These are phyloP conservation scores for Habropoda laboriosa DNA, from an alignment of 1,140 invertebrate species.

Conservation along the genomic window DNA sequence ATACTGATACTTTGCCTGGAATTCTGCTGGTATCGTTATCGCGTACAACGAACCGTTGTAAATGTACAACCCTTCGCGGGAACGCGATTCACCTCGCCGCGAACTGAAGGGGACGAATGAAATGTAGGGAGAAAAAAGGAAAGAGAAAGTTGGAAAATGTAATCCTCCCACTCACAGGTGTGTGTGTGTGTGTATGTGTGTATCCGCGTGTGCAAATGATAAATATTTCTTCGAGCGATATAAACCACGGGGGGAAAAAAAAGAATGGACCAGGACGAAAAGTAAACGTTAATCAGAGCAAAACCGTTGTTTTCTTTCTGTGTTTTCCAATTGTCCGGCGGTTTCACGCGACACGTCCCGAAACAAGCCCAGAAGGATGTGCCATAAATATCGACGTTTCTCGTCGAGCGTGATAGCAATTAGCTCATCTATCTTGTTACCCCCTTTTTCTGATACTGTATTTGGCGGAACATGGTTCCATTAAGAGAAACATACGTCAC, in stretches of 20 bases:
- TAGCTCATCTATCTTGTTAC: not conserved
- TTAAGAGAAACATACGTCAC: not conserved
- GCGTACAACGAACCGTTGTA: slow-evolving; percentile 61
- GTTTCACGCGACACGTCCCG: not conserved
- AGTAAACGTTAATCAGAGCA: not conserved
- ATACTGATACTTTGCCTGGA: slow-evolving; percentile 94
- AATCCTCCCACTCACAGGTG: not conserved
- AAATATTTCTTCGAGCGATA: too few species aligned
- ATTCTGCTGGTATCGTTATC: slow-evolving; percentile 94
- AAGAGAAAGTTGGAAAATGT: not conserved
- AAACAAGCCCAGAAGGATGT: not conserved
- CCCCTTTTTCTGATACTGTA: not conserved
- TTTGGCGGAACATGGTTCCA: not conserved
- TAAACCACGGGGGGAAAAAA: not conserved
- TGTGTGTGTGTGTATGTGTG: not conserved
- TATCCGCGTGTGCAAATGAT: not conserved
- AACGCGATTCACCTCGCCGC: not conserved
- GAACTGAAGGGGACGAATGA: too few species aligned
- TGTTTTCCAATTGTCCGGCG: not conserved
- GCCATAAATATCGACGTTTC: not conserved
- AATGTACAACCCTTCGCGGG: not conserved
- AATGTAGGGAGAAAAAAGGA: not conserved
- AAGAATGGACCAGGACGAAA: not conserved
- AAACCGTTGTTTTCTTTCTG: not conserved
- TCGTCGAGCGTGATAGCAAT: not conserved